A percentile compares a stretch with the other conserved stretches of the same genome.
Evolutionary conservation across 2,113 vertebrate species (phyloP).

Genomic region (Cottus gobio): DNA sequence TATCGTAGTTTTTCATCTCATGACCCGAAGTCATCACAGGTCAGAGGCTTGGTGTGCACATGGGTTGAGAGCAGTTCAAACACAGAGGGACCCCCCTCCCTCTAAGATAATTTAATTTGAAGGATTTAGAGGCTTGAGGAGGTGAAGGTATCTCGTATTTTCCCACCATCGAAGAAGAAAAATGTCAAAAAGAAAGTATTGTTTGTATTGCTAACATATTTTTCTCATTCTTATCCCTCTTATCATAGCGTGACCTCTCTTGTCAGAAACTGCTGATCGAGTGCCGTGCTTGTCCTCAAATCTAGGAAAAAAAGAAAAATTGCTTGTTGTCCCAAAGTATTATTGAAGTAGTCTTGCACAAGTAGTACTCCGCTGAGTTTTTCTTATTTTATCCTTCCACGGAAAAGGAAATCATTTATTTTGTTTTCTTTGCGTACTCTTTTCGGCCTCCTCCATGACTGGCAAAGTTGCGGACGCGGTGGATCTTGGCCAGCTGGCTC

Average conservation of each 20-base stretch:
- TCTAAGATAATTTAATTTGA: not conserved
- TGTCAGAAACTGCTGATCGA: not conserved
- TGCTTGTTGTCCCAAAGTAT: not conserved
- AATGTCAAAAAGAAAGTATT: not conserved
- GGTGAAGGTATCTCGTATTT: not conserved
- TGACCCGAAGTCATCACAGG: not conserved
- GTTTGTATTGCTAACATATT: not conserved
- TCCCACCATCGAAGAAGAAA: not conserved
- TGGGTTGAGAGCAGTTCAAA: not conserved
- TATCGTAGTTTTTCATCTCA: not conserved
- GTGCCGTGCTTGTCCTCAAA: not conserved
- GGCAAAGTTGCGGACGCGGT: conserved; percentile 88
- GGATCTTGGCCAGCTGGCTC: conserved; percentile 89
- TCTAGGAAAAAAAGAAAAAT: not conserved
- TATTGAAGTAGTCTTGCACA: not conserved
- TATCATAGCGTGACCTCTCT: not conserved
- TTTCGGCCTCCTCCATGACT: conserved; percentile 83
- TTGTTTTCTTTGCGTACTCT: conserved; percentile 83
- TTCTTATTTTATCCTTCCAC: not conserved
- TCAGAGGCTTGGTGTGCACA: too few relatives aligned
- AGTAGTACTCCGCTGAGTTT: not conserved
- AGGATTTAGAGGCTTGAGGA: not conserved
- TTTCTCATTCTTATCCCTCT: not conserved
- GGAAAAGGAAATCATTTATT: conserved; percentile 20
- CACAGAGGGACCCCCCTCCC: not conserved